phyloP scores from a whole-genome alignment of 2,113 vertebrate species.

The Ctenomys sociabilis region DNA sequence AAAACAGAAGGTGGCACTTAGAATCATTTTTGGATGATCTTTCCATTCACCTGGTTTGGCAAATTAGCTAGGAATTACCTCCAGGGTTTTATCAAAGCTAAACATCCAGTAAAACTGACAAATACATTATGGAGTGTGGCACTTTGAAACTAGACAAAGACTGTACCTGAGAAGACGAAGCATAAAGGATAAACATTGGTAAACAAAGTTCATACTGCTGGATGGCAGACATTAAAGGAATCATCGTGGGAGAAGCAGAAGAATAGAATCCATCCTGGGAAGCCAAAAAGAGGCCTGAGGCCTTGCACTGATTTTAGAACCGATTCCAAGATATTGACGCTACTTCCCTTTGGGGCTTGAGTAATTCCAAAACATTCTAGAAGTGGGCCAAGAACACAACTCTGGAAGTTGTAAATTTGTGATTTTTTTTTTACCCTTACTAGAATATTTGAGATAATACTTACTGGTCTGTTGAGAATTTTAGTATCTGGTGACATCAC shows the following conservation, averaged over 20 bases:
- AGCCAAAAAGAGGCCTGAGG: neutral
- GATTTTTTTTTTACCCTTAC: neutral
- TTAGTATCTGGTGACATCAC: neutral
- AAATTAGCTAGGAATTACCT: neutral
- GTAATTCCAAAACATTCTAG: slow-evolving; percentile 19
- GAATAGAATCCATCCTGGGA: neutral
- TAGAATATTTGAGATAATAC: neutral
- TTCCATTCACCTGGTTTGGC: neutral
- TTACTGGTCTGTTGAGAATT: neutral
- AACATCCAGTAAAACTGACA: neutral
- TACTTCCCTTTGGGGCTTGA: neutral
- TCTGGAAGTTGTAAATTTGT: neutral
- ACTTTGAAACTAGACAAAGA: neutral
- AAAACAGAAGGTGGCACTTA: neutral
- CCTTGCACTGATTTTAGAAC: neutral
- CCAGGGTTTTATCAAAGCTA: neutral
- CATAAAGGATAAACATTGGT: neutral
- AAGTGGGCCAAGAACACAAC: neutral
- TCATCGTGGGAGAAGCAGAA: neutral
- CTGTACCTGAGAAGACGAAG: neutral
- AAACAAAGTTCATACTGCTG: neutral
- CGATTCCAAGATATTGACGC: neutral
- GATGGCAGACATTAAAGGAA: neutral
- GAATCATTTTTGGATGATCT: neutral
- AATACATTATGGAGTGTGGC: neutral